Evolutionary conservation across 2,888 invertebrate species (phyloP).

Genomic region (Drosophila borborema): DNA sequence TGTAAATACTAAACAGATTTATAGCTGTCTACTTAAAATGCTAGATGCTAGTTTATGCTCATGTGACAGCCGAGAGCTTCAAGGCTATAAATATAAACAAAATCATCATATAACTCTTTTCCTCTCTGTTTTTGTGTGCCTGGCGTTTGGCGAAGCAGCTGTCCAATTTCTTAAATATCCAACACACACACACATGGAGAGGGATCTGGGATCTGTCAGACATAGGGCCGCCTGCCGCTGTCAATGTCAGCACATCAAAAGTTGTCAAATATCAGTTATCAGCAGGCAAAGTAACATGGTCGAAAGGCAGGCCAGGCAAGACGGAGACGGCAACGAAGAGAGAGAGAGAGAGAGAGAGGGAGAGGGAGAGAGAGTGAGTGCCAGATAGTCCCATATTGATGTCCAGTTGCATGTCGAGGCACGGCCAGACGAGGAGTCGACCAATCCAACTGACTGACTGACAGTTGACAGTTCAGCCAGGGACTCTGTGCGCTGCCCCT

Average conservation of each 20-base stretch:
- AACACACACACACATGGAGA: conserved; percentile 15
- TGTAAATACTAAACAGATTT: conserved; percentile 54
- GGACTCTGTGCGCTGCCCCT: conserved; percentile 33
- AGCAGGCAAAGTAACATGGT: conserved; percentile 74
- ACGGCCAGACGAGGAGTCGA: conserved; percentile 42
- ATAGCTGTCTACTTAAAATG: conserved; percentile 40
- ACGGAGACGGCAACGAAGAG: conserved; percentile 1
- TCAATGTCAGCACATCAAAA: conserved; percentile 81
- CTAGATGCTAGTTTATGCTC: conserved; percentile 39
- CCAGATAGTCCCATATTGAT: conserved; percentile 65
- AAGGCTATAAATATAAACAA: conserved; percentile 53
- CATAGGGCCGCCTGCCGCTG: conserved; percentile 68
- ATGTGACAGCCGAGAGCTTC: conserved; percentile 50
- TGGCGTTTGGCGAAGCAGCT: conserved; percentile 59
- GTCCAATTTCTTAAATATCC: conserved; percentile 75
- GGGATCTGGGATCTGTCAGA: conserved; percentile 45
- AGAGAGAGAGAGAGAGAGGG: too few relatives aligned
- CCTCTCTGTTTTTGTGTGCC: conserved; percentile 36
- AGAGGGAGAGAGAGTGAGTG: conserved; percentile 13
- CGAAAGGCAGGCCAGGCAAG: not conserved
- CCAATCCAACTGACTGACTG: conserved; percentile 63
- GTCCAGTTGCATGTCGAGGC: conserved; percentile 50
- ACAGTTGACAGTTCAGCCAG: conserved; percentile 77
- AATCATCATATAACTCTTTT: conserved; percentile 47
- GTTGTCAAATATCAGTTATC: conserved; percentile 81